Evolutionary conservation across 2,888 invertebrate species (phyloP), one percentile per base, ranked within the genome.

Genomic region (Lithodes maja): DNA sequence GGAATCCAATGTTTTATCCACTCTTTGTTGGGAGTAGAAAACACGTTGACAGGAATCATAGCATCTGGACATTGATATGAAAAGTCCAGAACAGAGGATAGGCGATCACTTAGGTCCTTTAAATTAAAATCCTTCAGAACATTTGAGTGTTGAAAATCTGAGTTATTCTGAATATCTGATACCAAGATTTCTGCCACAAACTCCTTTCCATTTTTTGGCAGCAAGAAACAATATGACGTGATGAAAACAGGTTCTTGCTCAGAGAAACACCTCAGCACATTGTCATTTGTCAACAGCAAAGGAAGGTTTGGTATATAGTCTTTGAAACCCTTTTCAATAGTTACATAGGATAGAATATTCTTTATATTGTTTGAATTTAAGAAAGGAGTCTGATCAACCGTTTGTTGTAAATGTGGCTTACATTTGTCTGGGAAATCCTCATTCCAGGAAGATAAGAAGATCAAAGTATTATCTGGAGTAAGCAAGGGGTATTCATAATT

Each of bases 251-350:
- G 87, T 5, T 78, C 3, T 5, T 52, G 9, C n/a, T 54, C 52
- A 82, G 33, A 68, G 54, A 87, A 87, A 17, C 17, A 15, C 9
- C 74, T n/a, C 33, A 87, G 78, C 12, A 83, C 12, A 33, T 3
- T 50, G 17, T 87, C 83, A 33, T 83, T 71, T 17, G 87, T 87
- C 55, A 87, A n/a, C 69, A 87, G 49, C 68, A 87, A n/a, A 15
- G 87, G 87, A 53, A 87, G 61, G 3, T 83, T 68, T 49, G 75
- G 49, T 3, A 87, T n/a, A 15, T n/a, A 9, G 12, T 2, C 3
- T n/a, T 0, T n/a, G 33, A 83, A 77, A 0, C 17, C 52, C 50
- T 69, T 1, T 9, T 53, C 61, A 1, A 12, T 1, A 2, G 75
- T 61, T 61, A 87, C 33, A 55, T 83, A 83, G 2, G 53, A 2